Conservation (phyloP, 2,888 invertebrate species). For the Ethmia dodecea region DNA sequence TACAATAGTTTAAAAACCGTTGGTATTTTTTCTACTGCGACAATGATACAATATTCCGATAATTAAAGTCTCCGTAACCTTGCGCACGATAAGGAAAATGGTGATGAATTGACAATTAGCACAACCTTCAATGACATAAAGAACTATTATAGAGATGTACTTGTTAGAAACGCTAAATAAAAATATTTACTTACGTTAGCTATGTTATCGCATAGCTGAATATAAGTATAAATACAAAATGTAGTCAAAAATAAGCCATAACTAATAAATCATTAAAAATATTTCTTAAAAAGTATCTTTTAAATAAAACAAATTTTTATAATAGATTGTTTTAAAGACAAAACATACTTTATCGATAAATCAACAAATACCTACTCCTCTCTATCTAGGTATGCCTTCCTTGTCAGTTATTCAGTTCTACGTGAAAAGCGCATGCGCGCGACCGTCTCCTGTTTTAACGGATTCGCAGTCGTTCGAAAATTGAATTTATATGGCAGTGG, state of each 20-base stretch:
- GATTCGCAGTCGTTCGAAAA: slow-evolving; percentile 29
- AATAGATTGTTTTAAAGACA: neutral
- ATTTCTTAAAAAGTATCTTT: too few species aligned
- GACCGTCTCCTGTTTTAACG: slow-evolving; percentile 44
- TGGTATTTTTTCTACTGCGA: too few species aligned
- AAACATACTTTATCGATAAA: slow-evolving; percentile 22
- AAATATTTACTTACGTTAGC: too few species aligned
- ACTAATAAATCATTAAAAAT: too few species aligned
- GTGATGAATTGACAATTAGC: neutral
- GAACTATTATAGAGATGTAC: neutral
- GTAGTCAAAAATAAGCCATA: too few species aligned
- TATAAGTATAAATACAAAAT: too few species aligned
- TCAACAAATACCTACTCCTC: slow-evolving; percentile 29
- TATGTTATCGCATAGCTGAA: too few species aligned
- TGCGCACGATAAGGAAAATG: slow-evolving; percentile 1
- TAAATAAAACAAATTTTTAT: too few species aligned
- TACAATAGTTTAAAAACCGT: too few species aligned
- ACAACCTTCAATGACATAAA: neutral
- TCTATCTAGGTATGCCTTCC: slow-evolving; percentile 49
- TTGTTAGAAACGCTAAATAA: too few species aligned
- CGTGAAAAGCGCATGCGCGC: slow-evolving; percentile 62
- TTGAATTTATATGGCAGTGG: slow-evolving; percentile 71
- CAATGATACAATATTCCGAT: too few species aligned
- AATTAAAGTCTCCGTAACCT: neutral
- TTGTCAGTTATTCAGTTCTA: slow-evolving; percentile 56